Conservation (phyloP, 2,888 invertebrate species). For the Protonemura montana region DNA sequence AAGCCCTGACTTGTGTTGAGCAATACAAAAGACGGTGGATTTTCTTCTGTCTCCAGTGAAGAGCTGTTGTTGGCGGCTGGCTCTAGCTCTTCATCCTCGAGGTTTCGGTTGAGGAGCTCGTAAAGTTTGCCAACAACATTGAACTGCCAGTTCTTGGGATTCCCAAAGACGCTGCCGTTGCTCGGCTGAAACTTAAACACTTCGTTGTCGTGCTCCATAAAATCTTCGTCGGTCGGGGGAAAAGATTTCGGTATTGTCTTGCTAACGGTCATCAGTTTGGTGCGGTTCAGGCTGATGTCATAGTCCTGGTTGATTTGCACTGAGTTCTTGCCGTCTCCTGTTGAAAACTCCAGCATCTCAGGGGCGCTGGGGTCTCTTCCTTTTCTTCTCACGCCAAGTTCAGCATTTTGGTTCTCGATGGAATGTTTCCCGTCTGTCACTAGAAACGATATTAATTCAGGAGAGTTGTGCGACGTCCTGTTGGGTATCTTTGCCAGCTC, state of each 20-base stretch:
- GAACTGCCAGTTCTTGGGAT: neutral
- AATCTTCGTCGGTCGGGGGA: neutral
- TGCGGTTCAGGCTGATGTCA: neutral
- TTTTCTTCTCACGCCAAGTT: too few species aligned
- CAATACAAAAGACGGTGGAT: too few species aligned
- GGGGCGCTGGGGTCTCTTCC: neutral
- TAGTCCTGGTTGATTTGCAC: neutral
- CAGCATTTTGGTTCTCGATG: too few species aligned
- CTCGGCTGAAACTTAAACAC: neutral
- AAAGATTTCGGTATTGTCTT: neutral
- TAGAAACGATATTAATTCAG: too few species aligned
- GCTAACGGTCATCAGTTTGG: too few species aligned
- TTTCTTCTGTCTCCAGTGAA: too few species aligned
- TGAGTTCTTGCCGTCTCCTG: neutral
- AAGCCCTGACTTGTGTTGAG: too few species aligned
- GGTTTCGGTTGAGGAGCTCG: neutral
- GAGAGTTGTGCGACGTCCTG: too few species aligned
- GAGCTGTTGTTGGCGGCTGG: neutral
- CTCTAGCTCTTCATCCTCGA: neutral
- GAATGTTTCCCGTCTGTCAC: too few species aligned
- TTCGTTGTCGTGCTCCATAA: neutral
- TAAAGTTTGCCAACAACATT: neutral
- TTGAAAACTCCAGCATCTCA: neutral
- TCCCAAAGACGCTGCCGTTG: too few species aligned
- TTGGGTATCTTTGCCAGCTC: too few species aligned